phyloP scores from a whole-genome alignment of 1,140 invertebrate species.

The Orchestia grillus region DNA sequence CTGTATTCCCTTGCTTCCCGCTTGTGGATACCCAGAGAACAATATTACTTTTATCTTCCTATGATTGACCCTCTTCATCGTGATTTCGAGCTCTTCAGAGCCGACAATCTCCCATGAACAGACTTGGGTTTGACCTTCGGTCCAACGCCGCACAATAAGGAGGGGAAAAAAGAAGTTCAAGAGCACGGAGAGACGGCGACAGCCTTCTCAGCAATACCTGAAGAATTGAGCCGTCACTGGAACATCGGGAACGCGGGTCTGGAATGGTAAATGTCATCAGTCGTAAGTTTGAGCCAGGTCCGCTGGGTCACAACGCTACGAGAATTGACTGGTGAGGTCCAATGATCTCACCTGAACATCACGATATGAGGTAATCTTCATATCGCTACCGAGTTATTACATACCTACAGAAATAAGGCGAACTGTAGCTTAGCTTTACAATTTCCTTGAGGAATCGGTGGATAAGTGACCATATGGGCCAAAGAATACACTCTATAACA shows the following conservation, averaged over 20 bases:
- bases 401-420: too few species aligned
- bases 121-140: background rate
- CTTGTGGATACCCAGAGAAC: background rate
- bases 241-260: conserved; percentile 7
- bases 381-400: too few species aligned
- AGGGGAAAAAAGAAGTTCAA: background rate
- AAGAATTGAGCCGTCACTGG: background rate
- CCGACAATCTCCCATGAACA: background rate
- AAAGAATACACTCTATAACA: too few species aligned
- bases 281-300: background rate
- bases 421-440: too few species aligned
- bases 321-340: background rate
- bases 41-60: background rate
- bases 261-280: background rate
- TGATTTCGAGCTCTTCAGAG: background rate
- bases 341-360: too few species aligned
- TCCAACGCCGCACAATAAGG: background rate
- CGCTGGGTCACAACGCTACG: background rate
- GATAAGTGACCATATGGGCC: too few species aligned
- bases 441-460: too few species aligned
- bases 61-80: background rate
- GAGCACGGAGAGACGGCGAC: background rate
- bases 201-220: background rate
- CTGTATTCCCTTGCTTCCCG: background rate
- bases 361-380: too few species aligned